phyloP scores from a whole-genome alignment of 2,888 invertebrate genomes.

The Eumacrocentrus americanus region DNA sequence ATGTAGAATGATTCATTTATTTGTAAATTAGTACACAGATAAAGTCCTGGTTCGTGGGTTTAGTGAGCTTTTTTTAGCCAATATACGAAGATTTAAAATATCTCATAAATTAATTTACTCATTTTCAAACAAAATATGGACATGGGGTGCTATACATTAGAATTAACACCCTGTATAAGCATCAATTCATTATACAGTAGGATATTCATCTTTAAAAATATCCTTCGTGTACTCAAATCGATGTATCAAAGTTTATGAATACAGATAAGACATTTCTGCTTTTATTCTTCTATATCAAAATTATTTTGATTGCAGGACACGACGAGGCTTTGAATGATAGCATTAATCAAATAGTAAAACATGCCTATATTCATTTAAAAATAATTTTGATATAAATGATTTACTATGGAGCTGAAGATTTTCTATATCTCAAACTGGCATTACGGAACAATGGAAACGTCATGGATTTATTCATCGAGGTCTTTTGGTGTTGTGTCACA shows the following conservation, averaged over 20 bases:
- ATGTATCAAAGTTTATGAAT: constrained; percentile 56
- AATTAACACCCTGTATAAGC: too few species aligned
- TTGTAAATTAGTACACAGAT: too few species aligned
- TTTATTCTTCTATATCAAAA: too few species aligned
- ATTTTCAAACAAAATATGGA: too few species aligned
- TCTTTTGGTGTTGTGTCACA: constrained; percentile 19
- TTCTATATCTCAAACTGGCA: background rate
- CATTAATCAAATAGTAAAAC: constrained; percentile 58
- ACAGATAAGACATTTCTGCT: constrained; percentile 47
- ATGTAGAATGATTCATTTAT: too few species aligned
- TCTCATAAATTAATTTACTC: too few species aligned
- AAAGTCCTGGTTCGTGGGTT: too few species aligned
- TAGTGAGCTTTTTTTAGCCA: too few species aligned
- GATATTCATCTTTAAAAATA: too few species aligned
- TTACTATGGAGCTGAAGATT: constrained; percentile 4
- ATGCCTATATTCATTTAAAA: constrained; percentile 52
- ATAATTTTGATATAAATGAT: background rate
- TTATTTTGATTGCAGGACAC: constrained; percentile 44
- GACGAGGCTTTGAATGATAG: constrained; percentile 54
- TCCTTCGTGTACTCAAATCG: constrained; percentile 49
- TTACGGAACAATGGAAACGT: constrained; percentile 3
- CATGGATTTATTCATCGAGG: constrained; percentile 19
- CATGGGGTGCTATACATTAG: too few species aligned
- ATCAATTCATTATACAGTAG: too few species aligned
- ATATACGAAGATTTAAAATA: too few species aligned